Evolutionary conservation across 2,888 invertebrate species (phyloP).

Genomic region (Ormyrus labotus): DNA sequence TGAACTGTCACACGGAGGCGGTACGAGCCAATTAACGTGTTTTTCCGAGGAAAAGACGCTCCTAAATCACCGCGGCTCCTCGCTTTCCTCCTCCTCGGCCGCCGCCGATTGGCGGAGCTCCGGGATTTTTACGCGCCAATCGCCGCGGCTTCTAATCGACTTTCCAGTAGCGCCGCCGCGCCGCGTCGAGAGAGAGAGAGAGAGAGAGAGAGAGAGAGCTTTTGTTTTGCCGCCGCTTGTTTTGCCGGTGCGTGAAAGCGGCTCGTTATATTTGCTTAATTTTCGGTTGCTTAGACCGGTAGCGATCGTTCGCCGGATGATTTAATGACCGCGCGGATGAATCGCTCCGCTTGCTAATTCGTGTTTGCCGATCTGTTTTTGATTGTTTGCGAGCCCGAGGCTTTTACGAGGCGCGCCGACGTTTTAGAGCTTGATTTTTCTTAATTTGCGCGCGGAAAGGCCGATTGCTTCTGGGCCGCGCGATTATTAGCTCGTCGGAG

Average conservation of each 20-base stretch:
- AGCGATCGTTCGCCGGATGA: too few species aligned
- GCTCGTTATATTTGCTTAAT: slow-evolving; percentile 2
- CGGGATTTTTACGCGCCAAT: background rate
- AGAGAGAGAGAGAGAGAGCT: background rate
- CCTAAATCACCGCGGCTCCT: slow-evolving; percentile 19
- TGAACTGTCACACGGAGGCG: background rate
- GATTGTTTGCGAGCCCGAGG: too few species aligned
- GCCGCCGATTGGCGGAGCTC: slow-evolving; percentile 23
- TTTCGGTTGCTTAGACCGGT: background rate
- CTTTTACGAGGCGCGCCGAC: too few species aligned
- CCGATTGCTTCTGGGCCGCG: too few species aligned
- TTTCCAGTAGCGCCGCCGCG: slow-evolving; percentile 19
- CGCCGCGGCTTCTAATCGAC: slow-evolving; percentile 50
- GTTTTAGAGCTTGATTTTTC: too few species aligned
- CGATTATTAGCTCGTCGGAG: too few species aligned
- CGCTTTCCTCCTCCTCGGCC: slow-evolving; percentile 17
- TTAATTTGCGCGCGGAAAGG: too few species aligned
- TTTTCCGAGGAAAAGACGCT: background rate
- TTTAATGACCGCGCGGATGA: too few species aligned
- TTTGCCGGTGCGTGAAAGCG: background rate
- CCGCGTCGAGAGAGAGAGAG: too few species aligned
- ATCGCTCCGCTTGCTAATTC: too few species aligned
- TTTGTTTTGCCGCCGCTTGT: background rate
- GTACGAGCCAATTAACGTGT: background rate
- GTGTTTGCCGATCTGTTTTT: too few species aligned